phyloP scores from a whole-genome alignment of 2,888 invertebrate genomes.

The Eristalis arbustorum region DNA sequence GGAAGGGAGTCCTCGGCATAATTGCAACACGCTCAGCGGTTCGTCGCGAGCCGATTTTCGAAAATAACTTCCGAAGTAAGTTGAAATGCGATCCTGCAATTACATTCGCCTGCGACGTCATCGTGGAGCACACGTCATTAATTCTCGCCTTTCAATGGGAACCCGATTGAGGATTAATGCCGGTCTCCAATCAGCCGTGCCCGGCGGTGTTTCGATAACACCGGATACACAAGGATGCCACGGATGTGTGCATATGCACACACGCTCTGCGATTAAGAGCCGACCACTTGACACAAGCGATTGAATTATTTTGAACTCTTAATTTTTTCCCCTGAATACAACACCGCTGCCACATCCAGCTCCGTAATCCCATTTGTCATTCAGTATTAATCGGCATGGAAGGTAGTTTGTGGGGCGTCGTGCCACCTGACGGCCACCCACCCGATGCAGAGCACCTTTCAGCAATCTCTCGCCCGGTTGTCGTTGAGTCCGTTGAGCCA shows the following conservation, averaged over 20 bases:
- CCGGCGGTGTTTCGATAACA: neutral
- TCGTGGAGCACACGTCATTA: slow-evolving; percentile 55
- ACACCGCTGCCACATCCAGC: slow-evolving; percentile 61
- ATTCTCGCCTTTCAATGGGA: slow-evolving; percentile 41
- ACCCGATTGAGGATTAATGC: slow-evolving; percentile 35
- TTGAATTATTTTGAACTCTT: slow-evolving; percentile 79
- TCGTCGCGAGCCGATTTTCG: neutral
- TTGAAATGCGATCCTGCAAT: slow-evolving; percentile 58
- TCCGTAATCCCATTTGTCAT: slow-evolving; percentile 66
- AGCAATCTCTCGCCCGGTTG: slow-evolving; percentile 13
- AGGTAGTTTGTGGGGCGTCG: slow-evolving; percentile 8
- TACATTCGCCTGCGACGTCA: slow-evolving; percentile 41
- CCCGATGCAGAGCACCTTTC: neutral
- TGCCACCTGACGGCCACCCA: neutral
- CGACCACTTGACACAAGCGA: slow-evolving; percentile 78
- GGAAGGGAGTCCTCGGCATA: slow-evolving; percentile 55
- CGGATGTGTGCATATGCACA: neutral
- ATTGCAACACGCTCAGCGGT: slow-evolving; percentile 58
- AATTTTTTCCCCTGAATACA: slow-evolving; percentile 72
- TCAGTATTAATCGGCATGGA: slow-evolving; percentile 68
- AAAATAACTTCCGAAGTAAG: slow-evolving; percentile 61
- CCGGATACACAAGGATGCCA: neutral
- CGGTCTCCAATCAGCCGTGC: slow-evolving; percentile 46
- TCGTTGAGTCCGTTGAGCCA: slow-evolving; percentile 35
- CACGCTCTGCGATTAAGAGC: slow-evolving; percentile 8